Conservation (phyloP, 2,797 vertebrate species). For the Lycodopsis pacificus region DNA sequence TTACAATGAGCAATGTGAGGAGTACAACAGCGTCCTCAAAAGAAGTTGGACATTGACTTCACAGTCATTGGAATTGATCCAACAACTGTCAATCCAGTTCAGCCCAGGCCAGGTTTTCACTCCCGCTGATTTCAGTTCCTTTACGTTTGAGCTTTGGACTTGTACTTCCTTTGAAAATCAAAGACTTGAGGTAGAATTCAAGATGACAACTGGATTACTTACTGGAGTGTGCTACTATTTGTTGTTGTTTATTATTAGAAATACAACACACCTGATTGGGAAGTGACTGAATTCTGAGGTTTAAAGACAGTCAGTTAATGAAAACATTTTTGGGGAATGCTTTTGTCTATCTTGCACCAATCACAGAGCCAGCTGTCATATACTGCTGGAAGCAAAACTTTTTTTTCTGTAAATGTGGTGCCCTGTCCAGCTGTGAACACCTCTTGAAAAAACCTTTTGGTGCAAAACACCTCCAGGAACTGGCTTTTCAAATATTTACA, state of each 20-base stretch:
- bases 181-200: background rate
- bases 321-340: background rate
- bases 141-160: background rate
- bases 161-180: background rate
- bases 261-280: background rate
- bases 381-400: background rate
- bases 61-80: background rate
- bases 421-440: background rate
- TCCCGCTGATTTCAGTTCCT: background rate
- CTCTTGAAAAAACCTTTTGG: background rate
- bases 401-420: background rate
- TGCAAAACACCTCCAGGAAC: background rate
- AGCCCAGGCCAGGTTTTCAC: background rate
- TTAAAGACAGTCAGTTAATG: too few relatives aligned
- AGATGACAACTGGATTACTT: background rate
- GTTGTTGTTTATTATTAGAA: background rate
- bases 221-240: background rate
- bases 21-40: background rate
- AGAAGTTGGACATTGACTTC: slow-evolving; percentile 11
- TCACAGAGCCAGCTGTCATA: background rate
- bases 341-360: background rate
- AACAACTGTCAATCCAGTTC: background rate
- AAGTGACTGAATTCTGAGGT: too few relatives aligned
- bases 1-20: slow-evolving; percentile 31
- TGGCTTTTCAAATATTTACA: background rate